phyloP scores from a whole-genome alignment of 1,140 invertebrate genomes.

The Drosophila leontia region DNA sequence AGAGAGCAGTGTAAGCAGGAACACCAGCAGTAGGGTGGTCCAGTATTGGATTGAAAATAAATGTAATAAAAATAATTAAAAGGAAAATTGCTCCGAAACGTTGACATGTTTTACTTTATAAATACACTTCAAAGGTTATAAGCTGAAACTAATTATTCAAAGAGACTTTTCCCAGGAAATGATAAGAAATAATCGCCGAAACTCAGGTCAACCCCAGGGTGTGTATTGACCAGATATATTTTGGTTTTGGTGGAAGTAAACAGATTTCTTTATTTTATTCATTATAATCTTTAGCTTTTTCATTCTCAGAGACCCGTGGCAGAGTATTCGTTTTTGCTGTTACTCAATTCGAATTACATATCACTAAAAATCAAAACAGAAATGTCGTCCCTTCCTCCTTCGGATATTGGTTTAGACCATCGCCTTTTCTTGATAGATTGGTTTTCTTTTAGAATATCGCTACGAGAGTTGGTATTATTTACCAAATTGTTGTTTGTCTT shows the following conservation, averaged over 20 bases:
- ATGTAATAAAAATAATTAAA: neutral
- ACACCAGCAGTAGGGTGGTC: conserved; percentile 2
- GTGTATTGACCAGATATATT: too few relatives aligned
- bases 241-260: conserved; percentile 73
- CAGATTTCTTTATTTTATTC: conserved; percentile 81
- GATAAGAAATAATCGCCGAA: neutral
- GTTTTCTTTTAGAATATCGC: conserved; percentile 79
- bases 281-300: conserved; percentile 72
- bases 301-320: conserved; percentile 73
- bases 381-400: conserved; percentile 32
- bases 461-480: conserved; percentile 67
- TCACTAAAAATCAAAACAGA: conserved; percentile 79
- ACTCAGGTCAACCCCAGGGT: conserved; percentile 2
- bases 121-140: neutral
- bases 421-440: conserved; percentile 52
- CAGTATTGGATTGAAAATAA: neutral
- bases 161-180: neutral
- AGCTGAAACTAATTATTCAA: neutral
- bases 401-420: conserved; percentile 32
- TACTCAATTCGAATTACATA: conserved; percentile 66
- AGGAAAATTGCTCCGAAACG: neutral
- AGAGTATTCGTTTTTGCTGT: conserved; percentile 61
- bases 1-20: conserved; percentile 14
- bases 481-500: conserved; percentile 55
- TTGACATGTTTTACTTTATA: neutral